phyloP scores from a whole-genome alignment of 64 coral and sea anemone genomes.

The Actinia equina region DNA sequence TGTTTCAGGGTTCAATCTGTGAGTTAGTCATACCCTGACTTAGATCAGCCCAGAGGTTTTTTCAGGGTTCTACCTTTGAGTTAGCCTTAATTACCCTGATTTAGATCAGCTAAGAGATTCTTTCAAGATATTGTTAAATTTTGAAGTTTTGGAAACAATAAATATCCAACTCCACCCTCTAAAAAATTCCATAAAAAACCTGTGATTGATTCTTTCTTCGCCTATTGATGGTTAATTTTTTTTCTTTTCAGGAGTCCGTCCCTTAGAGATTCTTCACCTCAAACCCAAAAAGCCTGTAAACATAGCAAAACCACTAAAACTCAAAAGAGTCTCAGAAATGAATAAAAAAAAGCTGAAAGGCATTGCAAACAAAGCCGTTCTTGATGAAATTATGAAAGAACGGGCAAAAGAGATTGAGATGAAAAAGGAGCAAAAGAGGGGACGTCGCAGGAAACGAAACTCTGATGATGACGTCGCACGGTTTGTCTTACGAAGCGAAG shows the following conservation, averaged over 20 bases:
- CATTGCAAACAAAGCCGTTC: conserved; percentile 41
- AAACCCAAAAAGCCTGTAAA: conserved; percentile 1
- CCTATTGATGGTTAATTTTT: not conserved
- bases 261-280: conserved; percentile 24
- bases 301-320: conserved; percentile 2
- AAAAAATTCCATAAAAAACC: too few species aligned
- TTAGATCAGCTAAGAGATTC: too few species aligned
- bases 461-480: not conserved
- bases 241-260: conserved; percentile 11
- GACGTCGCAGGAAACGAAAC: conserved; percentile 32
- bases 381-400: conserved; percentile 70
- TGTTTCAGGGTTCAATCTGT: too few species aligned
- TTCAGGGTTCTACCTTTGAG: not conserved
- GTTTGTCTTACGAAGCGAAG: conserved; percentile 7
- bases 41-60: too few species aligned
- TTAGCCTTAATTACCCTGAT: too few species aligned
- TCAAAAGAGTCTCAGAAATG: conserved; percentile 49
- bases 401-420: conserved; percentile 41
- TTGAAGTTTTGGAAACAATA: too few species aligned
- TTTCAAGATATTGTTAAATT: too few species aligned
- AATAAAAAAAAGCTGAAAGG: conserved; percentile 45
- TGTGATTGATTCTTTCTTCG: not conserved
- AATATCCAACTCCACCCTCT: too few species aligned
- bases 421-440: conserved; percentile 42
- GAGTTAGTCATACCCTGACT: too few species aligned